Evolutionary conservation across 2,113 vertebrate species (phyloP).

Genomic region (Benitochromis conjunctus): DNA sequence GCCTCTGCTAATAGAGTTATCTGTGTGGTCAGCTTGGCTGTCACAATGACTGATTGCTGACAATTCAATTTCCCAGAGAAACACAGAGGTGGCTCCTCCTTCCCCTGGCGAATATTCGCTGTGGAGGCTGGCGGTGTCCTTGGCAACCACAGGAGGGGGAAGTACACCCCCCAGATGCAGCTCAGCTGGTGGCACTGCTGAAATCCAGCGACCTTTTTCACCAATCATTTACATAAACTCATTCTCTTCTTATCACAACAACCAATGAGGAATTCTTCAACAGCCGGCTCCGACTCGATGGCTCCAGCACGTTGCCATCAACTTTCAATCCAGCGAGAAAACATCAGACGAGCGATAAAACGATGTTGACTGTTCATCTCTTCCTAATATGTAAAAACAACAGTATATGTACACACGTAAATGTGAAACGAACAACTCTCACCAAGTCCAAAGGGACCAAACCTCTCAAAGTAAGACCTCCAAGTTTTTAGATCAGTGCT

Average conservation of each 20-base stretch:
- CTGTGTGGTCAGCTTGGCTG: conserved; percentile 17
- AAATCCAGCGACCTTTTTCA: conserved; percentile 41
- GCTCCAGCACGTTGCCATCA: neutral
- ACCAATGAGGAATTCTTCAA: neutral
- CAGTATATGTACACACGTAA: neutral
- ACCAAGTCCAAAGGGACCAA: neutral
- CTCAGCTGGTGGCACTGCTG: conserved; percentile 30
- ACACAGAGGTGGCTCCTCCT: conserved; percentile 18
- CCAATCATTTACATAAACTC: conserved; percentile 38
- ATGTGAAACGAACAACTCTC: neutral
- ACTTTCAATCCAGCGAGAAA: neutral
- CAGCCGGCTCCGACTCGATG: neutral
- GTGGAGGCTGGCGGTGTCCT: conserved; percentile 50
- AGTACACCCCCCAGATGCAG: neutral
- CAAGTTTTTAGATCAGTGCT: neutral
- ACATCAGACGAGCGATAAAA: neutral
- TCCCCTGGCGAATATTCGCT: neutral
- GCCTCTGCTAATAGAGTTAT: conserved; percentile 26
- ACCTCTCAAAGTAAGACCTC: neutral
- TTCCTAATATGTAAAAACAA: neutral
- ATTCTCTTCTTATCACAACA: neutral
- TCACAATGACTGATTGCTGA: conserved; percentile 45
- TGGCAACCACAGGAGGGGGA: conserved; percentile 31
- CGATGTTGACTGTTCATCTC: neutral
- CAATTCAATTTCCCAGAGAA: conserved; percentile 36